Evolutionary conservation across 2,888 invertebrate species (phyloP), one percentile per base, ranked within the genome.

Genomic region (Dioctria linearis): DNA sequence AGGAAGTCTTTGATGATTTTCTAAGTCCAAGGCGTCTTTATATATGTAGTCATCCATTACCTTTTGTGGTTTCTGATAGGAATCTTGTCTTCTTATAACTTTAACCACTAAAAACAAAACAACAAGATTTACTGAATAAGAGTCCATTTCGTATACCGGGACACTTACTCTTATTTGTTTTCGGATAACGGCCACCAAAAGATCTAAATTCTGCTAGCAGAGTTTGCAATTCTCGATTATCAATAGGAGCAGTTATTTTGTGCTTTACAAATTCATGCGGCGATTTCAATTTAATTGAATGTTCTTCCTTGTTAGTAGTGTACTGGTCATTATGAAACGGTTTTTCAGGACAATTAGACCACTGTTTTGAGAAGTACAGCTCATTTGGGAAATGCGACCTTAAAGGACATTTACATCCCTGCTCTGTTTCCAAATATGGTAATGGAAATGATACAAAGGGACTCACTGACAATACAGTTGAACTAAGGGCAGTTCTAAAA

Each of bases 351-450:
- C 25, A 88, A 73, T 89, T 90, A 1, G 89, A 86, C 86, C 93
- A 92, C 83, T 92, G 92, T 54, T 90, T 88, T 3, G 95, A 95
- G 88, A 92, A 93, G 86, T 93, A 96, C 5, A 95, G 90, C 84
- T 94, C 93, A 25, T 91, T 89, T 0, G 95, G 93, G 83, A 96
- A 95, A 86, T 93, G 95, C 71, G 89, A 90, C 25, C 96, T 91
- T 73, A 96, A 88, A 49, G 91, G 90, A 85, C 96, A 96, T 84
- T 93, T 93, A 63, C 93, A 91, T 0, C 97, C 97, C 9, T 90
- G 90, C 86, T 96, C 96, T 0, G 96, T 95, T 89, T 97, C 97
- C 83, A 98, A 88, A 89, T 94, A 97, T 0, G 99, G 98, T 79
- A 96, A 91, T 0, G 95, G 93, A 85, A 95, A 95, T 80, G 93